Conservation (phyloP, 2,113 vertebrate species). For the Pelusios castaneus region DNA sequence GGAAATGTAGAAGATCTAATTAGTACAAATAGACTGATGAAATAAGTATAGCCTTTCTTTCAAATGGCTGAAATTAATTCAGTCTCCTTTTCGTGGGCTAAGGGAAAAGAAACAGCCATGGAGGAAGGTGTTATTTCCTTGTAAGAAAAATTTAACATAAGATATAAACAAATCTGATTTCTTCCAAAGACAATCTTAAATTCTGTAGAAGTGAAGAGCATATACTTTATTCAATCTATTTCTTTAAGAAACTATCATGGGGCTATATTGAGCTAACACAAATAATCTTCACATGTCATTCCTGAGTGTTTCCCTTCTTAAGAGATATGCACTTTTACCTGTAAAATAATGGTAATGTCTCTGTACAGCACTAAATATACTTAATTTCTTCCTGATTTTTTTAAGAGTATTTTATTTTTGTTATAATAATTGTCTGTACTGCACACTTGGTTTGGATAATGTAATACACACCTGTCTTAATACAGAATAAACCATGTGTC, state of each 20-base stretch:
- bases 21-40: neutral
- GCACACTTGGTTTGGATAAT: neutral
- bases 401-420: neutral
- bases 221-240: neutral
- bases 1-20: neutral
- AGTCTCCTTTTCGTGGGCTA: neutral
- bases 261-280: neutral
- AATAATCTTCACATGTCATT: neutral
- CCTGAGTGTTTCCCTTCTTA: neutral
- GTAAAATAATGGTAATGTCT: neutral
- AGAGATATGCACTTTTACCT: neutral
- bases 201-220: neutral
- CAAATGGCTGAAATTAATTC: neutral
- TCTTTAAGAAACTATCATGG: conserved; percentile 13
- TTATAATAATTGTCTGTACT: neutral
- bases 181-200: neutral
- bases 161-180: neutral
- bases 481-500: neutral
- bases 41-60: neutral
- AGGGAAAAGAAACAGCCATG: neutral
- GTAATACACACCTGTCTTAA: neutral
- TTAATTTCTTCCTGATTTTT: neutral
- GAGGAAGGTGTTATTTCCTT: neutral
- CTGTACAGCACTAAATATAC: neutral
- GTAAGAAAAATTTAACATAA: neutral